Percentiles rank a stretch among this genome's conserved stretches.
Evolutionary conservation across 2,797 vertebrate genomes (phyloP).

Genomic region (Pipistrellus pygmaeus): DNA sequence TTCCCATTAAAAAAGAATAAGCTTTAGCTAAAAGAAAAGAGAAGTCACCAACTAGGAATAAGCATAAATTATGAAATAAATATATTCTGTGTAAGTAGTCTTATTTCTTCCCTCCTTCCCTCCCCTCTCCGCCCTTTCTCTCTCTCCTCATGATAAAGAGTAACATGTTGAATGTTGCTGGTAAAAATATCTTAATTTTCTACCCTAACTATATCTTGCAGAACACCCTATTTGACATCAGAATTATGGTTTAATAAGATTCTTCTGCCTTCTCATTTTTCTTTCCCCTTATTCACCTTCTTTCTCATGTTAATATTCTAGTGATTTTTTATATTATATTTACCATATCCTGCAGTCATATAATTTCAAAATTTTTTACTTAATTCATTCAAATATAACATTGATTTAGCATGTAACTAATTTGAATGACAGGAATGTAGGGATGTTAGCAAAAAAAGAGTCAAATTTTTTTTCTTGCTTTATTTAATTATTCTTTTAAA

Average conservation of each 20-base stretch:
- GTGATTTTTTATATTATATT: slow-evolving; percentile 13
- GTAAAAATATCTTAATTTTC: neutral
- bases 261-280: neutral
- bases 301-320: neutral
- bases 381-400: neutral
- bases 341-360: neutral
- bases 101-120: neutral
- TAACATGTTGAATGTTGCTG: neutral
- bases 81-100: neutral
- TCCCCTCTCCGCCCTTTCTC: too few species aligned
- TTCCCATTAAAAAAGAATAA: neutral
- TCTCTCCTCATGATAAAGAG: neutral
- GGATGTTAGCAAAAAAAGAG: neutral
- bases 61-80: neutral
- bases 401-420: neutral
- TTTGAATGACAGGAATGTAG: neutral
- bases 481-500: neutral
- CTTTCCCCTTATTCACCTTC: neutral
- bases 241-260: neutral
- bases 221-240: neutral
- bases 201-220: neutral
- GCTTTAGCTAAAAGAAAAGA: neutral
- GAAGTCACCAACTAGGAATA: neutral
- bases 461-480: neutral
- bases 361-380: slow-evolving; percentile 22